Evolutionary conservation across 2,888 invertebrate genomes (phyloP), one percentile per base, ranked within the genome.

Genomic region (Caenorhabditis sp.): DNA sequence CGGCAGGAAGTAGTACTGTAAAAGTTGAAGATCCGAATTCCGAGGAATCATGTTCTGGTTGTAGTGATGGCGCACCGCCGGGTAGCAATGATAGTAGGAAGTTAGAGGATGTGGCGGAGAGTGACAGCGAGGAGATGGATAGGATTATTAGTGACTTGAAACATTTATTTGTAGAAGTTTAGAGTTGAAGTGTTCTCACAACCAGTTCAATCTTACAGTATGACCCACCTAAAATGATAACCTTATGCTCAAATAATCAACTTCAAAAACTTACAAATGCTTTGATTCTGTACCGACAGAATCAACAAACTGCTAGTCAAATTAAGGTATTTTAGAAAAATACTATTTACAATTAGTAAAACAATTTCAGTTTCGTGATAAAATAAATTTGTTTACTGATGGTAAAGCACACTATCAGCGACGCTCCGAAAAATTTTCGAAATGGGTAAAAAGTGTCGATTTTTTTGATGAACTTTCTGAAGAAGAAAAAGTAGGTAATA

Each of bases 101-200:
- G 76, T 61, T 76, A 60, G 60, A 74, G 5, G 74, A 40, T 35
- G 37, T 60, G 32, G 65, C 65, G 26, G 28, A 65, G 26, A 24
- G 60, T 18, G 70, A 70, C 28, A 37, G 53, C 61, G 55, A 67
- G 32, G 71, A 67, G 47, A 79, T 79, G 71, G 71, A 79, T 62
- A 69, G 47, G 32, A 71, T 79, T 68, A 55, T 79, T 61, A 61
- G 40, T 51, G 79, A 79, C 60, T 47, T 79, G 35, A 71, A 72
- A 67, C 35, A 79, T 61, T 62, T 79, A 50, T 79, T 72, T 32
- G 67, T 71, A 37, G 71, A 79, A 72, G 76, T 68, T n/a, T 76
- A 22, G 44, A 18, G 18, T 3, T 40, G 9, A 11, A 13, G 40
- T n/a, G n/a, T n/a, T n/a, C n/a, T n/a, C n/a, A n/a, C n/a, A n/a